Percentiles rank a stretch among this genome's conserved stretches.
Evolutionary conservation across 1,140 invertebrate genomes (phyloP).

Genomic region (Lepidurus couesii): DNA sequence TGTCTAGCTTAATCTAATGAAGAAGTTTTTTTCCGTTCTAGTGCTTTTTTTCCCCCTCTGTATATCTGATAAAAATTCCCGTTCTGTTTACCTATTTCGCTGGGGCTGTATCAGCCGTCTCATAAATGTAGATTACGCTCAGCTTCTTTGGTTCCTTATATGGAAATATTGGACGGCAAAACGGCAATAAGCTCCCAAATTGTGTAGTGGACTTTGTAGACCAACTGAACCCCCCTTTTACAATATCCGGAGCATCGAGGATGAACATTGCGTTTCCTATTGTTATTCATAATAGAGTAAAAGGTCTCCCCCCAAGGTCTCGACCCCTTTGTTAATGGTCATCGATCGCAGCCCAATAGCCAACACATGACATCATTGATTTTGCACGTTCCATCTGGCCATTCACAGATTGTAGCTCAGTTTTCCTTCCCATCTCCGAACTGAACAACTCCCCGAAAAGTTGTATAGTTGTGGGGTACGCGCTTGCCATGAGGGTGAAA

Average conservation of each 20-base stretch:
- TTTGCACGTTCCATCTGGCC: conserved; percentile 3
- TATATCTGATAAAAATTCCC: neutral
- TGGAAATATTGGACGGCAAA: neutral
- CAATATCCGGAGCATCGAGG: neutral
- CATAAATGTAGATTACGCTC: conserved; percentile 18
- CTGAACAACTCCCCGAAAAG: neutral
- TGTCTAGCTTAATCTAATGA: too few relatives aligned
- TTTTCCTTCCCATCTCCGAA: neutral
- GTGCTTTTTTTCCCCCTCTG: too few relatives aligned
- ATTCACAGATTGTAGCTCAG: neutral
- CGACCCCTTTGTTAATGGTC: conserved; percentile 14
- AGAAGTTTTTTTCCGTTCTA: too few relatives aligned
- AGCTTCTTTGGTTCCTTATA: neutral
- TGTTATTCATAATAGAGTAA: conserved; percentile 1
- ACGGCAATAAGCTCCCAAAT: conserved; percentile 11
- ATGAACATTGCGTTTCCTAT: neutral
- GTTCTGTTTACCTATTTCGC: neutral
- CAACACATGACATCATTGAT: neutral
- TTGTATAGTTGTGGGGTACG: neutral
- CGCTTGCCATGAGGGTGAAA: neutral
- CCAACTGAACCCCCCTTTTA: neutral
- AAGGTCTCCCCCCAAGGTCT: neutral
- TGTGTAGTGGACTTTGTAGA: neutral
- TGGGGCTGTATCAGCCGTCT: neutral
- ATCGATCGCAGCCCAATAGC: conserved; percentile 6